A percentile compares a stretch with the other conserved stretches of the same genome.
Evolutionary conservation across 2,888 invertebrate species (phyloP).

Genomic region (Stenchaetothrips biformis): DNA sequence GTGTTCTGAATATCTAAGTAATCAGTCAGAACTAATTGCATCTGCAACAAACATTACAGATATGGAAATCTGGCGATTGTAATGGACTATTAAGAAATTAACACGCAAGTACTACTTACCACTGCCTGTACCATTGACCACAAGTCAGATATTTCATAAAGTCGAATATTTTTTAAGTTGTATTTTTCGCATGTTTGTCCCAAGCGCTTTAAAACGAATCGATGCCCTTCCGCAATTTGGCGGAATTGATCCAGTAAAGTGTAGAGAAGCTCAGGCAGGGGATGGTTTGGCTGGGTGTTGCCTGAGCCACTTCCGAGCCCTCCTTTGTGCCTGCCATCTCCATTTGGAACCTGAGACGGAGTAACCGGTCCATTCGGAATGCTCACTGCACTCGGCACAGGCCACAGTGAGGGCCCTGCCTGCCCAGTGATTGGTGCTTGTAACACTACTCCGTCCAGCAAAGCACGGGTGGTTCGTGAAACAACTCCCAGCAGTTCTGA

Average conservation of each 20-base stretch:
- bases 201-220: constrained; percentile 60
- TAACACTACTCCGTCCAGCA: constrained; percentile 47
- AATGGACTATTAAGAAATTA: background rate
- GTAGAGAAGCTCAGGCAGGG: constrained; percentile 60
- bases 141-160: constrained; percentile 72
- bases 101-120: constrained; percentile 51
- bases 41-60: constrained; percentile 49
- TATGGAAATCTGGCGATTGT: constrained; percentile 21
- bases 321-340: constrained; percentile 34
- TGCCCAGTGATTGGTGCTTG: constrained; percentile 44
- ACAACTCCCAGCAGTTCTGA: constrained; percentile 75
- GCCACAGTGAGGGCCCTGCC: background rate
- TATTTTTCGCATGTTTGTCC: constrained; percentile 58
- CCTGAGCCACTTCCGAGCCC: constrained; percentile 40
- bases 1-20: constrained; percentile 82
- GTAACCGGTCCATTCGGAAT: constrained; percentile 39
- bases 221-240: constrained; percentile 72
- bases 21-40: constrained; percentile 77
- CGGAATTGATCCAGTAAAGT: constrained; percentile 78
- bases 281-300: constrained; percentile 43
- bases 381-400: background rate
- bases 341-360: constrained; percentile 34
- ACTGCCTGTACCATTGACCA: constrained; percentile 88
- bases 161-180: constrained; percentile 48
- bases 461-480: constrained; percentile 70